A percentile compares a stretch with the other conserved stretches of the same genome.
Conservation (phyloP, 2,113 vertebrate genomes). For the Oncorhynchus nerka region DNA sequence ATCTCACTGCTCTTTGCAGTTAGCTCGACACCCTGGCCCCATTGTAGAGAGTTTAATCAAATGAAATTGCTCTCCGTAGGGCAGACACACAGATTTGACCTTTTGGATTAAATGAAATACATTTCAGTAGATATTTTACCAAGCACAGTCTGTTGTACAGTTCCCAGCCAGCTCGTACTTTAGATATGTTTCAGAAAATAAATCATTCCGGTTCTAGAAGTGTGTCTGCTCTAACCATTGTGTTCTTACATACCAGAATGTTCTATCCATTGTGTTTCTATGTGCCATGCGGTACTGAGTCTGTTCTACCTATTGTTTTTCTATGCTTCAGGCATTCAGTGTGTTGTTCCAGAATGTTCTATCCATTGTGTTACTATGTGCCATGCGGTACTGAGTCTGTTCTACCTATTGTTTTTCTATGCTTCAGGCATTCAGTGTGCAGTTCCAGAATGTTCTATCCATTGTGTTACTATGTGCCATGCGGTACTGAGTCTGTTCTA, state of each 20-base stretch:
- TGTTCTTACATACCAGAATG: slow-evolving; percentile 68
- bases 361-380: not conserved
- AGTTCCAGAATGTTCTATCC: slow-evolving; percentile 85
- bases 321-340: slow-evolving; percentile 81
- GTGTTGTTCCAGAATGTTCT: slow-evolving; percentile 78
- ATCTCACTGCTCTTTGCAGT: slow-evolving; percentile 55
- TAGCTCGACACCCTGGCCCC: not conserved
- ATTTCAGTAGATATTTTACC: too few relatives aligned
- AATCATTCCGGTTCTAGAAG: not conserved
- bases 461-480: slow-evolving; percentile 58
- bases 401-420: not conserved
- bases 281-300: slow-evolving; percentile 77
- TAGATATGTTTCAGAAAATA: not conserved
- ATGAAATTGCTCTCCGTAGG: slow-evolving; percentile 33
- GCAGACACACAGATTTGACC: slow-evolving; percentile 39
- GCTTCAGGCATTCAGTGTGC: slow-evolving; percentile 83
- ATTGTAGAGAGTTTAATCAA: slow-evolving; percentile 26
- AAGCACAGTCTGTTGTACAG: not conserved
- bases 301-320: not conserved
- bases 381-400: slow-evolving; percentile 76
- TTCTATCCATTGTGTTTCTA: not conserved
- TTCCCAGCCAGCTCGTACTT: too few relatives aligned
- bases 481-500: too few relatives aligned
- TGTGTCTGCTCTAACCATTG: not conserved
- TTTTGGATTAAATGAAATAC: too few relatives aligned